Base-by-base conservation (phyloP, 2,797 vertebrate genomes). In the Erpetoichthys calabaricus region DNA sequence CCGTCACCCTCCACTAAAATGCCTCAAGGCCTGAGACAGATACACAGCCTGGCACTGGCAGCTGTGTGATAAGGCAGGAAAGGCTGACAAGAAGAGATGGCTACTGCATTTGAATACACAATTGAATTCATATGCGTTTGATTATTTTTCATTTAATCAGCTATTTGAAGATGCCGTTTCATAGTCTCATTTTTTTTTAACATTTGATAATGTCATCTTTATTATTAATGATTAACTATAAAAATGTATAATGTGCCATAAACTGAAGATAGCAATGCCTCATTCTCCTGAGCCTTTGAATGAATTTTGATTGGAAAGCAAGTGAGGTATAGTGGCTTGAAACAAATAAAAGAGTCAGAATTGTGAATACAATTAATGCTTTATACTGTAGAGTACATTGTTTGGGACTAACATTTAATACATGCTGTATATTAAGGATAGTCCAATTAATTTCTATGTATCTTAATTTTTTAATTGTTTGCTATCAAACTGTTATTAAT, bases 61-160 rank as follows among this genome's bases (percentile, higher is more conserved):
- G 3, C 3, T 58, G 55, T 3, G 9, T 69, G 53, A 25, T 66
- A 62, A 50, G 59, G 58, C 53, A 0, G 0, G 5, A 7, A 52
- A 65, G 47, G 4, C 46, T 65, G 55, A 45, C 7, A 10, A 59
- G 10, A 7, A 54, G 41, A 54, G 53, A 54, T 42, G 53, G 8
- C 53, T 54, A 41, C 53, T 54, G 53, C n/a, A 54, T 54, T 54
- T 54, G 42, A 54, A 54, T 54, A 54, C 41, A 54, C 53, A 10
- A 42, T 7, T 54, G 6, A 25, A 5, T 54, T 54, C 53, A 54
- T 52, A 68, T 63, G 59, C 58, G 72, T 66, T 62, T 63, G 43
- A 61, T 62, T 65, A 67, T 62, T 46, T 55, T 55, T 52, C 56
- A 4, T 54, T 3, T 7, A 54, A 54, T 10, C 42, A 54, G 42